A percentile compares a stretch with the other conserved stretches of the same genome.
These are phyloP conservation scores for Eudasyphora cyanicolor DNA, from an alignment of 2,888 invertebrate genomes.

Conservation along the genomic window DNA sequence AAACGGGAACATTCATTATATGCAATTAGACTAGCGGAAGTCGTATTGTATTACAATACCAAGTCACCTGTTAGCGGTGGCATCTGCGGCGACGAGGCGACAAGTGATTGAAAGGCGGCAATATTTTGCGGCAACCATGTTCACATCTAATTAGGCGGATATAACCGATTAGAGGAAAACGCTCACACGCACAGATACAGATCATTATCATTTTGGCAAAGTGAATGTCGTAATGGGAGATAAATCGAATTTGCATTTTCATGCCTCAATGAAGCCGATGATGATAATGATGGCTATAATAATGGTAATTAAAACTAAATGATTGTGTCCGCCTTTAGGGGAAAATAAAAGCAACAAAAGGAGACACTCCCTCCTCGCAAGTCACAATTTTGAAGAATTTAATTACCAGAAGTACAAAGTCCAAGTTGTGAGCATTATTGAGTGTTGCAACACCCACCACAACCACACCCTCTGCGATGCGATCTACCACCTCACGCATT, in stretches of 20 bases:
- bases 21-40: constrained; percentile 22
- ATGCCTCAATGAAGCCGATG: constrained; percentile 11
- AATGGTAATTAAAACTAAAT: background rate
- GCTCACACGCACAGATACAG: background rate
- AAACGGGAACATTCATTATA: constrained; percentile 10
- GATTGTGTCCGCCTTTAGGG: background rate
- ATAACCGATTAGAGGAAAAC: constrained; percentile 1
- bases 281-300: background rate
- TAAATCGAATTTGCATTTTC: constrained; percentile 31
- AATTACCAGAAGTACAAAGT: background rate
- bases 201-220: constrained; percentile 2
- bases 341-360: background rate
- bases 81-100: background rate
- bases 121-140: background rate
- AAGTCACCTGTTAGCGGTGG: background rate
- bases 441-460: background rate
- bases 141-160: constrained; percentile 38
- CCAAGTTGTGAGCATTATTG: no score
- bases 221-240: background rate
- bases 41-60: background rate
- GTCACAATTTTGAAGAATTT: background rate
- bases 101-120: background rate
- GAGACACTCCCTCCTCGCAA: background rate
- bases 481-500: background rate
- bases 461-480: background rate